Percentiles rank a stretch among this genome's conserved stretches.
phyloP scores from a whole-genome alignment of 2,113 vertebrate species.

The Saguinus imperator region DNA sequence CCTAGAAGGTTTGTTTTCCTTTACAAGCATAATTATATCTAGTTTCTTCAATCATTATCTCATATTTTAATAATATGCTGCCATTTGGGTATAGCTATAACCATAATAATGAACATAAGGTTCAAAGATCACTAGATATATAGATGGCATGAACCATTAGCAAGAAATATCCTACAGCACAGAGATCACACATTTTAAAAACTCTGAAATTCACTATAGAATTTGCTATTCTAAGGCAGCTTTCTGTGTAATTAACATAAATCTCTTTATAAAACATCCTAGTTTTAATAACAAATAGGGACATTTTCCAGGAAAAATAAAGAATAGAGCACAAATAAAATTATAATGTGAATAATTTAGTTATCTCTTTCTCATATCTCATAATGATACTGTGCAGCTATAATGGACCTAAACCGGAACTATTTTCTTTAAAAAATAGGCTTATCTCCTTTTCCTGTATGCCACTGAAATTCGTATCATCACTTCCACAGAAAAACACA shows the following conservation, averaged over 20 bases:
- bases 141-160: conserved; percentile 72
- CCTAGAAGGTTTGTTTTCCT: conserved; percentile 73
- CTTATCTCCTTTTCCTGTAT: conserved; percentile 61
- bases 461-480: conserved; percentile 63
- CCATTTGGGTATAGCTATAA: conserved; percentile 73
- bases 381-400: conserved; percentile 58
- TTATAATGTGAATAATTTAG: conserved; percentile 69
- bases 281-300: conserved; percentile 74
- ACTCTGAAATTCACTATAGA: conserved; percentile 68
- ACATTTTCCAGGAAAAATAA: conserved; percentile 73
- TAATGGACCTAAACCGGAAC: conserved; percentile 70
- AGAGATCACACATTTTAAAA: conserved; percentile 60
- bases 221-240: conserved; percentile 63
- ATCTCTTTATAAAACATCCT: conserved; percentile 72
- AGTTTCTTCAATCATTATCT: conserved; percentile 75
- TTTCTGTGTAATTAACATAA: conserved; percentile 75
- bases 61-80: conserved; percentile 78
- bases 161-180: conserved; percentile 74
- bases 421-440: conserved; percentile 69
- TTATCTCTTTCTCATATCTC: conserved; percentile 71
- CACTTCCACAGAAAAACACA: conserved; percentile 56
- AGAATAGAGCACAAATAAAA: conserved; percentile 72
- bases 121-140: conserved; percentile 76
- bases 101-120: conserved; percentile 74
- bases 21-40: conserved; percentile 70